A percentile compares a stretch with the other conserved stretches of the same genome.
These are phyloP conservation scores for Drosophila sordidapex DNA, from an alignment of 2,888 invertebrate genomes.

Conservation along the genomic window DNA sequence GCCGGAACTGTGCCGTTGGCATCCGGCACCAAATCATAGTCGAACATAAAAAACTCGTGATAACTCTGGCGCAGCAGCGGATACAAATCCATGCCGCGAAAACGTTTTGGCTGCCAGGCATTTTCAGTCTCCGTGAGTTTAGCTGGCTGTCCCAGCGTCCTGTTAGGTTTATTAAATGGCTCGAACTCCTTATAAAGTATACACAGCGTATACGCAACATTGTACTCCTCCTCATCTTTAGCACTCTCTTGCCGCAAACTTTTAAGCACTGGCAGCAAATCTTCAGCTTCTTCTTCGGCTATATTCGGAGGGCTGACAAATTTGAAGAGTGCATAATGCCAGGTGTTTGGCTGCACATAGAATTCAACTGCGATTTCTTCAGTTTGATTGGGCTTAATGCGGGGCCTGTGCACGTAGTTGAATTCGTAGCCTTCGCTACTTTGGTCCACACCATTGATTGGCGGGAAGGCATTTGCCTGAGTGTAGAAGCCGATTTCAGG, in stretches of 20 bases:
- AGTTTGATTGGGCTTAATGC: conserved; percentile 85
- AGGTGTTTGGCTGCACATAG: conserved; percentile 86
- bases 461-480: conserved; percentile 86
- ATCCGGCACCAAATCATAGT: conserved; percentile 89
- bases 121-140: conserved; percentile 1
- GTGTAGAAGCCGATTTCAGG: conserved; percentile 85
- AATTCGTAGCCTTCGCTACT: conserved; percentile 82
- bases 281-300: background rate
- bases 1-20: conserved; percentile 88
- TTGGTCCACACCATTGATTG: conserved; percentile 9
- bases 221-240: conserved; percentile 35
- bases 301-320: conserved; percentile 65
- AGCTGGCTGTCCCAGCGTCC: background rate
- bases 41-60: conserved; percentile 91
- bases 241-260: conserved; percentile 19
- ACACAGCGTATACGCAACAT: conserved; percentile 74
- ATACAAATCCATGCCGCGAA: conserved; percentile 81
- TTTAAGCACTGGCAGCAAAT: background rate
- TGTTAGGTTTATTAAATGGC: conserved; percentile 30
- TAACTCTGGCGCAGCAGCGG: conserved; percentile 87
- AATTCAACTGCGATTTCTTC: conserved; percentile 85
- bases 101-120: conserved; percentile 69
- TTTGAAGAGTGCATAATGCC: conserved; percentile 87
- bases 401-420: conserved; percentile 85
- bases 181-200: conserved; percentile 70